Evolutionary conservation across 2,113 vertebrate genomes (phyloP), one percentile per base, ranked within the genome.

Genomic region (Clarias magur): DNA sequence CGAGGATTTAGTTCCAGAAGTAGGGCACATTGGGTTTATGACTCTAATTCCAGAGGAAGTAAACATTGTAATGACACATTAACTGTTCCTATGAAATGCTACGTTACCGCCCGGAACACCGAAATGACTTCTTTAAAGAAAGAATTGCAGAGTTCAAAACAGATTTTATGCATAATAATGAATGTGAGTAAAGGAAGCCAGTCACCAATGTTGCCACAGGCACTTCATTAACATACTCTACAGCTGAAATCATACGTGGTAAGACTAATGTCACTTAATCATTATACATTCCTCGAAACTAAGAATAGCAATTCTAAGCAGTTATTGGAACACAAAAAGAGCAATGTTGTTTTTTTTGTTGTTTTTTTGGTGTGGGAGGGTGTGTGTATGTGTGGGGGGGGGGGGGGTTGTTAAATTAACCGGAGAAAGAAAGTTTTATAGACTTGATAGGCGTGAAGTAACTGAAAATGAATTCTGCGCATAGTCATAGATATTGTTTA

Each of bases 41-140:
- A 67, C 62, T 86, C 85, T 56, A 80, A 76, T 80, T 80, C 19
- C n/a, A 80, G 15, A 3, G 65, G 15, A 86, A 80, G 78, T 81
- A 72, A 81, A 86, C 78, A 72, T 11, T 60, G 65, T 60, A 60
- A 86, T 72, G 85, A 86, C 65, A 70, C 85, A 86, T 86, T 86
- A 86, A 86, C 76, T 57, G 27, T 65, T 80, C 63, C 53, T 80
- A 80, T 56, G 62, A 86, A 86, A 80, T 9, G 59, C 11, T 53
- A 0, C 0, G 30, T 79, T 30, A 85, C 16, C n/a, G 80, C 84
- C 84, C 13, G 34, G 85, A 86, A 70, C 53, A n/a, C 6, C 27
- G 8, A 68, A 72, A 56, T 12, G 16, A 60, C 65, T 72, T 59
- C 65, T 81, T 68, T 63, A 3, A 65, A 48, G 48, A 48, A 48